Conservation (phyloP, 2,113 vertebrate genomes). For the Hippoglossus stenolepis region DNA sequence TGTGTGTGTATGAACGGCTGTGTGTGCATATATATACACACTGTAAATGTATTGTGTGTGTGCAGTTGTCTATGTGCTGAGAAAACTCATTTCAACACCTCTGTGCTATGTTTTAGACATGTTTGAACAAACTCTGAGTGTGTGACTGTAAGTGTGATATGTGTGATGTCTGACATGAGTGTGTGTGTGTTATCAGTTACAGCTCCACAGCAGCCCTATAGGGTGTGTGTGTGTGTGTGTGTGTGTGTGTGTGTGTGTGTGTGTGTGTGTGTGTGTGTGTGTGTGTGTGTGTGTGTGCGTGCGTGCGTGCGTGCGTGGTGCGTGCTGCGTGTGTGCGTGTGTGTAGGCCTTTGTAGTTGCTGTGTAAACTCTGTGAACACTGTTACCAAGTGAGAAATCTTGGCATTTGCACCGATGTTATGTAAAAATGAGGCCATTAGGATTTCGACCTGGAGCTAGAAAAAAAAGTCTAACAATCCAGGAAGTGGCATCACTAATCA, state of each 20-base stretch:
- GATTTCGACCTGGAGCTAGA: constrained; percentile 52
- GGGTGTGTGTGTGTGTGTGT: constrained; percentile 21
- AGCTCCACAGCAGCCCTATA: not conserved
- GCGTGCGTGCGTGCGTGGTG: too few relatives aligned
- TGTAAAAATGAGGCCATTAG: constrained; percentile 71
- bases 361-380: constrained; percentile 36
- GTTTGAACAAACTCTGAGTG: constrained; percentile 3
- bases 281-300: too few relatives aligned
- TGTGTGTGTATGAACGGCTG: too few relatives aligned
- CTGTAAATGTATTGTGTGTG: not conserved
- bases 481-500: constrained; percentile 70
- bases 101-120: not conserved
- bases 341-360: constrained; percentile 1
- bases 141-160: not conserved
- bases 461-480: constrained; percentile 47
- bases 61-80: not conserved
- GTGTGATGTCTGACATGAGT: constrained; percentile 20
- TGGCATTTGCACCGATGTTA: constrained; percentile 62
- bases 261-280: constrained; percentile 22
- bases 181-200: constrained; percentile 2
- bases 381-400: constrained; percentile 31
- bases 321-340: constrained; percentile 7
- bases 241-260: constrained; percentile 22
- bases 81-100: not conserved
- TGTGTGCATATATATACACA: too few relatives aligned